phyloP scores from a whole-genome alignment of 2,888 invertebrate genomes.

The Labia minor region DNA sequence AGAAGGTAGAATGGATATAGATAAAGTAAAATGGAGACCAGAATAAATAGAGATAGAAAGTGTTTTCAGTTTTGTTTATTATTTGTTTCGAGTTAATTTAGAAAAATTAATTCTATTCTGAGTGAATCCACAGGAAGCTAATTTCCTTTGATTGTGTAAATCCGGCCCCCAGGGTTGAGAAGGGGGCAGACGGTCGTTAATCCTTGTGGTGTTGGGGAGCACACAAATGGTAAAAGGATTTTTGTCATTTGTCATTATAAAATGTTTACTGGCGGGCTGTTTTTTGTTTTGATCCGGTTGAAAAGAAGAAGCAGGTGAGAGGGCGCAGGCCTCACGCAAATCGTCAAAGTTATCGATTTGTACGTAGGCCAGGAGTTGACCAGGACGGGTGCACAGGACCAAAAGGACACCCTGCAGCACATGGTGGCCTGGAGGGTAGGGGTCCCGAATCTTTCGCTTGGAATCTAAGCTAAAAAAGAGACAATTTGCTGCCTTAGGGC shows the following conservation, averaged over 20 bases:
- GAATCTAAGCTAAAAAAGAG: no score
- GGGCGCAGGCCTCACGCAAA: slow-evolving; percentile 13
- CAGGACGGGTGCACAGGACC: background rate
- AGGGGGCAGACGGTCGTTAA: background rate
- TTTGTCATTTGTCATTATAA: background rate
- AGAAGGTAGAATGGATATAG: no score
- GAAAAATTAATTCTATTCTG: background rate
- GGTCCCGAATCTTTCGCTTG: no score
- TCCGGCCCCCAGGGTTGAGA: background rate
- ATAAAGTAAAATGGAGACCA: no score
- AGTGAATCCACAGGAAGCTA: background rate
- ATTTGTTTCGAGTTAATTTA: background rate
- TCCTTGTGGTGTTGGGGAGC: background rate
- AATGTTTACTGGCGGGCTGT: background rate
- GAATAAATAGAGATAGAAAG: no score
- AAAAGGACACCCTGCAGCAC: slow-evolving; percentile 2
- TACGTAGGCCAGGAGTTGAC: background rate
- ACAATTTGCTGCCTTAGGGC: no score
- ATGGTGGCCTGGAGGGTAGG: background rate
- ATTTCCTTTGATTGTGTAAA: background rate
- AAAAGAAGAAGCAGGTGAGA: background rate
- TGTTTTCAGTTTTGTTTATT: no score
- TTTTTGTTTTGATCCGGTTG: background rate
- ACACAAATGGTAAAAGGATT: background rate
- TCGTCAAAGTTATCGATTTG: slow-evolving; percentile 7